Base-by-base conservation (phyloP, 2,113 vertebrate genomes). In the Oreocharis arfaki region DNA sequence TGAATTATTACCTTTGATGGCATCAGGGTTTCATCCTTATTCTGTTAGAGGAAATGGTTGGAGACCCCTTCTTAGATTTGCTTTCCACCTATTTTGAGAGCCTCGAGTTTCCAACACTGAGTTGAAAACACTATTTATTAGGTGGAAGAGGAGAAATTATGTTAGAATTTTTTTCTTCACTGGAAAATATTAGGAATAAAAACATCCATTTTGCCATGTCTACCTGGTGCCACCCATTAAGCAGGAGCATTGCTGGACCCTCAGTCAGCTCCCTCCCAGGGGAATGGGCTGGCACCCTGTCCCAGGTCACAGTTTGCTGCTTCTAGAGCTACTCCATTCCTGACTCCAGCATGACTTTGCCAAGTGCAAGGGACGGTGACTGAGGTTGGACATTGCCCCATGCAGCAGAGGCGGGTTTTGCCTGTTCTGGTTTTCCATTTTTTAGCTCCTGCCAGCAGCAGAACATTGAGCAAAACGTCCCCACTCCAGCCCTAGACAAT, bases 1-100 rank as follows among this genome's bases (percentile, higher is more conserved):
- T 93, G 90, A 91, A 81, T 95, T 94, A 94, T 81, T 94, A 78
- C 87, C 60, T 95, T 85, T 82, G 87, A 79, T 83, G 82, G 82
- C 82, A 94, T 80, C 87, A 88, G 41, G 11, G 63, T 84, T 95
- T 84, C 77, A 87, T 91, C 84, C 37, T 90, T 95, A 53, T 78
- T 89, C 84, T 78, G 63, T 44, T 89, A 59, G 27, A 85, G 84
- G 79, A 93, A 89, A 85, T 87, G 11, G 60, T 56, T 56, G 1
- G 0, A 86, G 39, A 77, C 32, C 37, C 16, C 24, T 65, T 67
- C 49, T 80, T 90, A 93, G 37, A 39, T 91, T 95, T 69, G 63
- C 73, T 61, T 94, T 89, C 52, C 42, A 53, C 22, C 22, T 35
- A 2, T 87, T 86, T 81, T 49, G 50, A 74, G 52, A 76, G n/a